phyloP scores from a whole-genome alignment of 2,113 vertebrate genomes.

The Conger conger region DNA sequence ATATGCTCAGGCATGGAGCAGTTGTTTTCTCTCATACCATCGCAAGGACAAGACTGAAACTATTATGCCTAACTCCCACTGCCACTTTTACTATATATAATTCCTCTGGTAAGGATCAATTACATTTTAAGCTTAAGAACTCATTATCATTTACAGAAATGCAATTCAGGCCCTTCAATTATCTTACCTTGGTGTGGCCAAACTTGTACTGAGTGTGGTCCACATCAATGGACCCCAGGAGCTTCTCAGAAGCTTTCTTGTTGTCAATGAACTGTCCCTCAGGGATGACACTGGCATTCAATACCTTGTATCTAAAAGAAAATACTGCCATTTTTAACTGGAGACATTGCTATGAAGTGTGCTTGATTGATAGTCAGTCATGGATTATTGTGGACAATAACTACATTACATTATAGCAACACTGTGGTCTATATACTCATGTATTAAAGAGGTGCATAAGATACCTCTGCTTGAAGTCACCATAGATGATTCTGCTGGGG shows the following conservation, averaged over 20 bases:
- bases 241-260: conserved; percentile 85
- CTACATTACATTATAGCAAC: too few relatives aligned
- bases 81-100: too few relatives aligned
- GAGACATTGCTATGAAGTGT: background rate
- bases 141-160: conserved; percentile 4
- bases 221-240: conserved; percentile 79
- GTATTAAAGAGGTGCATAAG: background rate
- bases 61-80: background rate
- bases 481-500: conserved; percentile 88
- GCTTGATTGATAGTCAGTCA: too few relatives aligned
- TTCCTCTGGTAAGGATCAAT: too few relatives aligned
- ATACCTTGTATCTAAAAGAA: conserved; percentile 61
- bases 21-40: too few relatives aligned
- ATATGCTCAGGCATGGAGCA: too few relatives aligned
- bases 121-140: background rate
- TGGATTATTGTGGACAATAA: too few relatives aligned
- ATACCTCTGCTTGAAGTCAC: conserved; percentile 88
- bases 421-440: too few relatives aligned
- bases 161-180: background rate
- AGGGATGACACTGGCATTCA: conserved; percentile 80
- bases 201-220: conserved; percentile 86
- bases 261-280: conserved; percentile 85
- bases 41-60: too few relatives aligned
- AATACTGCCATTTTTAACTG: background rate
- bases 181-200: conserved; percentile 82